Evolutionary conservation across 1,140 invertebrate species (phyloP), one percentile per base, ranked within the genome.

Genomic region (Cheumatopsyche charites): DNA sequence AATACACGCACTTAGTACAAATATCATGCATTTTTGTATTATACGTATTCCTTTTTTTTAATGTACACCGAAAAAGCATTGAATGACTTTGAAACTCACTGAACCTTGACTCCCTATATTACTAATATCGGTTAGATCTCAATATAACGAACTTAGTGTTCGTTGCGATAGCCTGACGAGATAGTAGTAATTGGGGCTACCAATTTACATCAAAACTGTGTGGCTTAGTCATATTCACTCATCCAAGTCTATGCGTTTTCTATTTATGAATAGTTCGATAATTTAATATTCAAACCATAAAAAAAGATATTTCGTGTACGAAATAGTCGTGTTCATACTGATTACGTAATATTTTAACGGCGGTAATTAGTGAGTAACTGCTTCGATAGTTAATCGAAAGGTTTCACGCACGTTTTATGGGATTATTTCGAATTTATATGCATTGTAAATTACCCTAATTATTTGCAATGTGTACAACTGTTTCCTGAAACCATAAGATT

Each of bases 21-120:
- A 36, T 36, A 36, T 36, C 29, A 17, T 52, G 47, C 5, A 17
- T 17, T 9, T 58, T 25, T 58, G 55, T 58, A 58, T 55, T 17
- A 55, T 55, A 21, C 15, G 15, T 55, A 19, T 55, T 1, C 13
- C 13, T 55, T 15, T 11, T 5, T 55, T 36, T 36, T n/a, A n/a
- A 9, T 15, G 45, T 49, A 9, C 45, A 55, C 4, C 49, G 1
- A 9, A 17, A 25, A 58, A 19, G 29, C 29, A 36, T 36, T 36
- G 55, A 23, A 58, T 58, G 55, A 49, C 66, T 68, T 55, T 15
- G 47, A 68, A 68, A 68, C 19, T 68, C 17, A 68, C 66, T 68
- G 66, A 68, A 68, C 45, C 66, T 68, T 68, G 66, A 68, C 66
- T 19, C 66, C 66, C 66, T 68, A 47, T 55, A 68, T 68, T 45